Conservation (phyloP, 2,888 invertebrate species). For the Megamerina dolium region DNA sequence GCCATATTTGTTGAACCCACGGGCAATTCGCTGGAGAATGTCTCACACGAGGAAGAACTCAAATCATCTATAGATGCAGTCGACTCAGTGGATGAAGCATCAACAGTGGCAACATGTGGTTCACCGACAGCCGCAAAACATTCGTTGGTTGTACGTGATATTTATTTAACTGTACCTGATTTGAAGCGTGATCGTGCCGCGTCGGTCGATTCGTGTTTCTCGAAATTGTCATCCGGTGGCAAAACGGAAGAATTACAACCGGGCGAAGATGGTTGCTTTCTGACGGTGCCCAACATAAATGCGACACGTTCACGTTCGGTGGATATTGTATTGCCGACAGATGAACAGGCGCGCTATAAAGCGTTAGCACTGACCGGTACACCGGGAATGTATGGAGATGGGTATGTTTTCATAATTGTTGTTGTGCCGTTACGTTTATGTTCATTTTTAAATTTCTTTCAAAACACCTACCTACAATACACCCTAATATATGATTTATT, state of each 20-base stretch:
- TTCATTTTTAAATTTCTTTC: slow-evolving; percentile 6
- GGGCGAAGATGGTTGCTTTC: slow-evolving; percentile 54
- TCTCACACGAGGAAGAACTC: slow-evolving; percentile 51
- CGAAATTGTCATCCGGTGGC: slow-evolving; percentile 65
- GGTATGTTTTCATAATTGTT: slow-evolving; percentile 31
- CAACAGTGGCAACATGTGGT: slow-evolving; percentile 44
- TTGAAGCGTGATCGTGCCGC: slow-evolving; percentile 78
- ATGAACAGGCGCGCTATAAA: slow-evolving; percentile 78
- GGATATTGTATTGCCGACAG: slow-evolving; percentile 81
- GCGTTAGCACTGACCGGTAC: slow-evolving; percentile 67
- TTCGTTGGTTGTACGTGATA: slow-evolving; percentile 58
- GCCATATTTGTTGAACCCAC: slow-evolving; percentile 74
- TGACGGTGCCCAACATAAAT: slow-evolving; percentile 66
- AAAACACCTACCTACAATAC: no score
- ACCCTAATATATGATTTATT: no score
- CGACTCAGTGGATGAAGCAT: slow-evolving; percentile 43
- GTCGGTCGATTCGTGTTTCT: slow-evolving; percentile 81
- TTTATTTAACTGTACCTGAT: slow-evolving; percentile 76
- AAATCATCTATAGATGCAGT: slow-evolving; percentile 32
- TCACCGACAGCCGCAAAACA: slow-evolving; percentile 34
- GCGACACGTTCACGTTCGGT: slow-evolving; percentile 74
- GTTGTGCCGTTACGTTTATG: slow-evolving; percentile 2
- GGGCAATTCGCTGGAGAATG: slow-evolving; percentile 65
- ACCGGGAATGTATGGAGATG: slow-evolving; percentile 32
- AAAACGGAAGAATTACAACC: slow-evolving; percentile 62